Percentiles rank a stretch among this genome's conserved stretches.
Conservation (phyloP, 2,888 invertebrate species). For the Thymelicus sylvestris region DNA sequence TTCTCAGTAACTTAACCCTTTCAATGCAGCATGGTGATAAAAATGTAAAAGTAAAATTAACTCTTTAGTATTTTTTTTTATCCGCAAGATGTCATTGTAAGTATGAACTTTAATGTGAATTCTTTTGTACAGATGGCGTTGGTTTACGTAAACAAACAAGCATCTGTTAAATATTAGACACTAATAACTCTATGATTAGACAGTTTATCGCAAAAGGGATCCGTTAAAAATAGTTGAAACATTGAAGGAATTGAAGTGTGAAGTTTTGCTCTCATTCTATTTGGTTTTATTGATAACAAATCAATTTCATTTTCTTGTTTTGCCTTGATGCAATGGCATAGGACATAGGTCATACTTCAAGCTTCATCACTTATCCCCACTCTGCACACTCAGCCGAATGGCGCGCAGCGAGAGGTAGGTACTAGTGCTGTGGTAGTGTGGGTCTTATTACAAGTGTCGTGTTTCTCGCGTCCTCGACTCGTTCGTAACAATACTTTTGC, state of each 20-base stretch:
- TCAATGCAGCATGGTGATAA: too few relatives aligned
- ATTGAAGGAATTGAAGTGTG: too few relatives aligned
- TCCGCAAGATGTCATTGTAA: not conserved
- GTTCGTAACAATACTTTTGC: slow-evolving; percentile 47
- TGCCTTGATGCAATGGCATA: not conserved
- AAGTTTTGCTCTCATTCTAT: not conserved
- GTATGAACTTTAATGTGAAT: not conserved
- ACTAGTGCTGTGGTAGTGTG: slow-evolving; percentile 55
- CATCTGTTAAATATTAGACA: too few relatives aligned
- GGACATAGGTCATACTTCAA: slow-evolving; percentile 39
- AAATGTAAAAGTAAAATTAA: not conserved
- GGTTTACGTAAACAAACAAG: slow-evolving; percentile 15
- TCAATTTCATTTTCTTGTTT: not conserved
- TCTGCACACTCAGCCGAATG: slow-evolving; percentile 64
- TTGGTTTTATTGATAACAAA: not conserved
- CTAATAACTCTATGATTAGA: not conserved
- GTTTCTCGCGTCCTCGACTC: slow-evolving; percentile 71
- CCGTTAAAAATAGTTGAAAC: too few relatives aligned
- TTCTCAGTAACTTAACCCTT: too few relatives aligned
- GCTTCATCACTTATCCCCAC: slow-evolving; percentile 77
- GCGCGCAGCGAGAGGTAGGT: slow-evolving; percentile 66
- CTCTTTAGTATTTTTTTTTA: not conserved
- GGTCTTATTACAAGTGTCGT: slow-evolving; percentile 59
- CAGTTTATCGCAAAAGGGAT: not conserved
- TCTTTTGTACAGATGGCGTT: not conserved